A percentile compares a stretch with the other conserved stretches of the same genome.
These are phyloP conservation scores for Rhyacophila brunnea DNA, from an alignment of 1,140 invertebrate genomes.

Conservation along the genomic window DNA sequence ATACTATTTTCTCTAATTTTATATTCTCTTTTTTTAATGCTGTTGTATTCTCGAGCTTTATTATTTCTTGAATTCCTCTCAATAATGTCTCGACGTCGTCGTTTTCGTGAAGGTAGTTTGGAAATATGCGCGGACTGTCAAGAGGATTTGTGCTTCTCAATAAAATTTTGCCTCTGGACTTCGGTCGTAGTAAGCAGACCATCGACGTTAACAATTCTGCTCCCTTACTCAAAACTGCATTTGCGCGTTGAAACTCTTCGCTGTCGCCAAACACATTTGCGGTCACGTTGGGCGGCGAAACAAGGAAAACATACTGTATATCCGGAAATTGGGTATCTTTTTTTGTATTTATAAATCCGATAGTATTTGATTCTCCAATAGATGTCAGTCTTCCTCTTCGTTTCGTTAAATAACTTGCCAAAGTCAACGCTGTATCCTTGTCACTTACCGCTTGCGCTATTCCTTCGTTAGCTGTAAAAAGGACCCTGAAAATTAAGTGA, in stretches of 20 bases:
- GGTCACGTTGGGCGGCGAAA: constrained; percentile 29
- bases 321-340: constrained; percentile 40
- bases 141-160: constrained; percentile 43
- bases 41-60: constrained; percentile 54
- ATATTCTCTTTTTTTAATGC: constrained; percentile 51
- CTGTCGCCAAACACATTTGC: no score
- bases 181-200: constrained; percentile 51
- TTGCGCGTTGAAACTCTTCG: constrained; percentile 31
- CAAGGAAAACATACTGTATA: constrained; percentile 43
- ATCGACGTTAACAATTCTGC: constrained; percentile 44
- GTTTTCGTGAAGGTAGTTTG: constrained; percentile 75
- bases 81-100: constrained; percentile 74
- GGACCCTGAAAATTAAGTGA: constrained; percentile 50
- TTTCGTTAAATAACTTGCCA: background rate
- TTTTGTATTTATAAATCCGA: constrained; percentile 41
- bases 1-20: constrained; percentile 44
- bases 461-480: background rate
- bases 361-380: constrained; percentile 42
- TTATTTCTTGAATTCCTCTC: constrained; percentile 61
- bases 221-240: constrained; percentile 36
- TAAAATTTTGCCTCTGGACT: constrained; percentile 50
- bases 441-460: background rate
- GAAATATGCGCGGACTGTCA: constrained; percentile 71
- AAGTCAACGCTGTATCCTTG: background rate
- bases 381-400: constrained; percentile 38